Conservation (phyloP, 2,797 vertebrate genomes). For the Gouania willdenowi region DNA sequence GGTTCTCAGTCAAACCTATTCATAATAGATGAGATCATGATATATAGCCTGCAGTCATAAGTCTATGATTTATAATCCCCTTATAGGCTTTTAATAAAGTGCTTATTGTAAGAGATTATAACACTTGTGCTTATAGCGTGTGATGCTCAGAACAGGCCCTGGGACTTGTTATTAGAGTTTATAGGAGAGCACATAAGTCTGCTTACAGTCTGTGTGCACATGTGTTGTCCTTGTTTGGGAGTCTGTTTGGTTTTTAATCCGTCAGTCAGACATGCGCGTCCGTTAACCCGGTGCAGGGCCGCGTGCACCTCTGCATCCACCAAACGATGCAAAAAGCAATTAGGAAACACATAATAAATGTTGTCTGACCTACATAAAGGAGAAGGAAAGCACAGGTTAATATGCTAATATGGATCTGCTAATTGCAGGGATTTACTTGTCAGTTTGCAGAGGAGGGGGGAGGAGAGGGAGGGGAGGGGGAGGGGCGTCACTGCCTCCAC, state of each 20-base stretch:
- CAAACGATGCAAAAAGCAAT: conserved; percentile 69
- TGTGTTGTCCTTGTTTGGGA: conserved; percentile 55
- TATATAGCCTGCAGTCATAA: conserved; percentile 49
- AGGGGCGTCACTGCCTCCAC: conserved; percentile 32
- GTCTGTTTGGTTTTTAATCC: conserved; percentile 44
- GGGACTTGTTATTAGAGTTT: background rate
- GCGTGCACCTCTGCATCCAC: conserved; percentile 23
- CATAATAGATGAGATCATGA: conserved; percentile 48
- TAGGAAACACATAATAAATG: conserved; percentile 62
- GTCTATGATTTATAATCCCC: conserved; percentile 31
- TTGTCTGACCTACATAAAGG: conserved; percentile 78
- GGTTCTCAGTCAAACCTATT: no score
- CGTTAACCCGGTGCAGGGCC: conserved; percentile 43
- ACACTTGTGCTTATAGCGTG: conserved; percentile 11
- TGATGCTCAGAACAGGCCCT: conserved; percentile 9
- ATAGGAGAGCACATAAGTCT: conserved; percentile 2
- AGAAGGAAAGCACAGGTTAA: conserved; percentile 73
- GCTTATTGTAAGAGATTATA: conserved; percentile 22
- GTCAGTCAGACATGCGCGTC: conserved; percentile 67
- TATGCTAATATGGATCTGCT: conserved; percentile 79
- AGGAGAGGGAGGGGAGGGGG: conserved; percentile 1
- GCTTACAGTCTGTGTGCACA: conserved; percentile 14
- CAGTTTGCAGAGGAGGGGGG: conserved; percentile 32
- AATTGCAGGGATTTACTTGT: conserved; percentile 72
- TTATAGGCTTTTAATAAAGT: conserved; percentile 25